Conservation (phyloP, 2,113 vertebrate genomes). For the Myodes glareolus region DNA sequence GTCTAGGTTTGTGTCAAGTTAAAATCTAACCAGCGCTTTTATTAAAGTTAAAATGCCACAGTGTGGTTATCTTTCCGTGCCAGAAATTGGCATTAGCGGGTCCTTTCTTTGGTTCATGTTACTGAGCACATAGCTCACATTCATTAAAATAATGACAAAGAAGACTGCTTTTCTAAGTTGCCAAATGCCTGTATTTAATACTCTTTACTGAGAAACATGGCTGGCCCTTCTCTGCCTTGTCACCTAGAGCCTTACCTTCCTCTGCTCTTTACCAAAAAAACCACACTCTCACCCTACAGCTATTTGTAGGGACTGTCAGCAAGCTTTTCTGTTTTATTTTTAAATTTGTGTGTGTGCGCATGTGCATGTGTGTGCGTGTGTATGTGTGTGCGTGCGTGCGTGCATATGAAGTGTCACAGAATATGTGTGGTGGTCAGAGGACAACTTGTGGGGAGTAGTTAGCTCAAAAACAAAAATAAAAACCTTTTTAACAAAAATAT, state of each 20-base stretch:
- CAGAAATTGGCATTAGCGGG: background rate
- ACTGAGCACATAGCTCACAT: background rate
- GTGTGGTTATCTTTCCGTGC: background rate
- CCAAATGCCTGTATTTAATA: background rate
- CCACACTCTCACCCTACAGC: background rate
- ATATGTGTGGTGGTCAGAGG: background rate
- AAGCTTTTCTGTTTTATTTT: background rate
- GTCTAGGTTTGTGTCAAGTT: background rate
- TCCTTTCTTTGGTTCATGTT: background rate
- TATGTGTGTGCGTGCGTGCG: background rate
- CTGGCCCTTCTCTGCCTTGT: background rate
- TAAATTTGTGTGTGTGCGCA: background rate
- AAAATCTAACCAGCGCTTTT: background rate
- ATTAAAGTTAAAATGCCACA: background rate
- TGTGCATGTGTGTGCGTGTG: too few species aligned
- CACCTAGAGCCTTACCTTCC: background rate
- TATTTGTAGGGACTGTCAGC: background rate
- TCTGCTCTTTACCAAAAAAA: background rate
- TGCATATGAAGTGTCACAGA: background rate
- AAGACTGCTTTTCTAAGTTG: background rate
- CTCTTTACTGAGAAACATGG: background rate
- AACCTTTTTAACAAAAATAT: background rate
- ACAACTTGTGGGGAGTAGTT: background rate
- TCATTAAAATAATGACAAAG: constrained; percentile 1
- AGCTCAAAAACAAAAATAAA: background rate